Evolutionary conservation across 1,140 invertebrate genomes (phyloP), one percentile per base, ranked within the genome.

Genomic region (Oncopodura yosiiana): DNA sequence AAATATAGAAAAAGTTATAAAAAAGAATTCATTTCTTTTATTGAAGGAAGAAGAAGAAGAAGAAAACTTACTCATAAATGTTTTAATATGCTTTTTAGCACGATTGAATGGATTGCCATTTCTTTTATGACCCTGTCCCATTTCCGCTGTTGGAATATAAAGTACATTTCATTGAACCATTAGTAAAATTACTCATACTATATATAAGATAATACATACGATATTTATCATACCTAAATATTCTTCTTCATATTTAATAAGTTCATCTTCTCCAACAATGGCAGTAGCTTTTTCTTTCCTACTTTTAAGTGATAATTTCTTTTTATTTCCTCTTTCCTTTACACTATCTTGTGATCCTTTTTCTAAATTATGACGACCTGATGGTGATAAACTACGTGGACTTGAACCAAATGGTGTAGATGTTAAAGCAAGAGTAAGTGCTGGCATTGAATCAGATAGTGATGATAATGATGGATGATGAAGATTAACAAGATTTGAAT

Each of bases 81-180:
- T 69, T 53, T 67, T 66, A 23, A 72, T 64, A 44, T 70, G 69
- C 56, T 67, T 70, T 57, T 72, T 72, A 8, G 71, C 70, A 46
- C 64, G 58, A 50, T 68, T 65, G 38, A 70, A 62, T 23, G 67
- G 67, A 57, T 69, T 69, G 56, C 66, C 66, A 37, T 67, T 49
- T 38, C 14, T 37, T 19, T 3, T 27, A 12, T 23, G 19, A 51
- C 26, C 49, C 16, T 51, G 23, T 27, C 29, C 11, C 14, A 34
- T 9, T 19, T 23, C 19, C 14, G 30, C 30, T 50, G 29, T 32
- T 50, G 30, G 8, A 34, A 34, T 34, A 9, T 9, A 34, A 34
- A 34, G 30, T 8, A 34, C 30, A 8, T 9, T 9, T 34, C 14
- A 34, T 8, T 8, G n/a, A 9, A n/a, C 30, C 30, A 34, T 9